Percentiles rank a stretch among this genome's conserved stretches.
Evolutionary conservation across 1,140 invertebrate genomes (phyloP).

Genomic region (Penaeus indicus): DNA sequence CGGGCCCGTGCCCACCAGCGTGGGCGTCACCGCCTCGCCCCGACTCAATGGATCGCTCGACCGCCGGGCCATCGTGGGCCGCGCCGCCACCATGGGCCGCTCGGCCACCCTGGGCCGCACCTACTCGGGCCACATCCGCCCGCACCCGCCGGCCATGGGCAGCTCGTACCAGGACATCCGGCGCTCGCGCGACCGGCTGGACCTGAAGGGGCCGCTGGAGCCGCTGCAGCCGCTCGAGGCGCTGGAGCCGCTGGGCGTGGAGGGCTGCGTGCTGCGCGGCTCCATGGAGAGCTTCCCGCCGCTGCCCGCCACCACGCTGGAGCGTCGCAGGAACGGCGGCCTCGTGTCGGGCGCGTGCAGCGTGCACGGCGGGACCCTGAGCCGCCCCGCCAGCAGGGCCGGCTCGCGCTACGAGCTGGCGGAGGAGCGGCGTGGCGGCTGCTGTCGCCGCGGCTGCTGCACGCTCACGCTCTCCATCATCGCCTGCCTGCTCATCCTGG

Average conservation of each 20-base stretch:
- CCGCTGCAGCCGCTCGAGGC: conserved; percentile 48
- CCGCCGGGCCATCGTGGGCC: conserved; percentile 47
- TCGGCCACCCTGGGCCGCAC: conserved; percentile 55
- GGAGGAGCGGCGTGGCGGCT: conserved; percentile 43
- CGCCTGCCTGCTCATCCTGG: conserved; percentile 67
- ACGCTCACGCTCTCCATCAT: conserved; percentile 62
- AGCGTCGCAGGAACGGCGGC: conserved; percentile 59
- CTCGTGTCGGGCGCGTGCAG: conserved; percentile 48
- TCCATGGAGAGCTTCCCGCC: conserved; percentile 45
- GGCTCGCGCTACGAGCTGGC: conserved; percentile 51
- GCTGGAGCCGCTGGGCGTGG: conserved; percentile 45
- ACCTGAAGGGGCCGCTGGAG: conserved; percentile 47
- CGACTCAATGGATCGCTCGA: conserved; percentile 57
- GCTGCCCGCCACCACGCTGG: conserved; percentile 45
- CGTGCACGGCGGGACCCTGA: conserved; percentile 45
- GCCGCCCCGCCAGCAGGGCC: conserved; percentile 30
- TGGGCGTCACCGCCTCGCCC: conserved; percentile 42
- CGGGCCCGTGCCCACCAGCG: conserved; percentile 56
- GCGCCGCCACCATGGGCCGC: conserved; percentile 55
- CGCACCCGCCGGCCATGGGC: conserved; percentile 24
- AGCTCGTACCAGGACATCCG: conserved; percentile 59
- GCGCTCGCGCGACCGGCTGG: conserved; percentile 52
- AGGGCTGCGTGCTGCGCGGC: conserved; percentile 11
- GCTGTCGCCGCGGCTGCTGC: conserved; percentile 60
- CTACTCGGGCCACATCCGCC: conserved; percentile 8